These are phyloP conservation scores for Chironomus tentans DNA, from an alignment of 2,888 invertebrate genomes.

Conservation along the genomic window DNA sequence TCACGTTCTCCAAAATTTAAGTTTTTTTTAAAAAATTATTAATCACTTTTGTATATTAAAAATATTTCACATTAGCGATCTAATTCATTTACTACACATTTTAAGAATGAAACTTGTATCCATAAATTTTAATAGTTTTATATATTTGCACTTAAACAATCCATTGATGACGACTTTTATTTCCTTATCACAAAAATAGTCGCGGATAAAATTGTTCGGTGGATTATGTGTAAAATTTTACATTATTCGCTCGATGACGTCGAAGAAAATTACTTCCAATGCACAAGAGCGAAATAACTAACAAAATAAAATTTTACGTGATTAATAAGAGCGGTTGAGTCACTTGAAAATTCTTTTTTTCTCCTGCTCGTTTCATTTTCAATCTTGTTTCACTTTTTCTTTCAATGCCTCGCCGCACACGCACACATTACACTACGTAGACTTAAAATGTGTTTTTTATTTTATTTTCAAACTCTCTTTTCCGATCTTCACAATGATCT, in stretches of 20 bases:
- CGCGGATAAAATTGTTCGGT: background rate
- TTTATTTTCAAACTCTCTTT: background rate
- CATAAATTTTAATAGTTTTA: constrained; percentile 11
- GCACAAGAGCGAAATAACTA: background rate
- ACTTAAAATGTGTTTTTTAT: background rate
- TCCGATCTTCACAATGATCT: background rate
- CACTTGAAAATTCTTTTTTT: background rate
- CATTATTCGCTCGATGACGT: background rate
- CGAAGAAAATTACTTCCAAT: background rate
- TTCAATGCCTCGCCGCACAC: background rate
- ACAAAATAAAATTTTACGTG: background rate
- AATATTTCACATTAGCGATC: background rate
- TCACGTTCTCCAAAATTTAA: background rate
- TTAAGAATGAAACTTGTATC: constrained; percentile 13
- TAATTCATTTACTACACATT: constrained; percentile 5
- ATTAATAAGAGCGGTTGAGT: constrained; percentile 5
- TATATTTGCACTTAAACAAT: background rate
- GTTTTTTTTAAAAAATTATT: background rate
- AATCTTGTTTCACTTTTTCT: constrained; percentile 9
- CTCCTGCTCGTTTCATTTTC: constrained; percentile 13
- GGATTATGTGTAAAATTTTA: too few species aligned
- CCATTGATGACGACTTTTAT: background rate
- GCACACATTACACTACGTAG: background rate
- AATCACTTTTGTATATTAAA: background rate
- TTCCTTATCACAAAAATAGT: constrained; percentile 23